A percentile compares a stretch with the other conserved stretches of the same genome.
Conservation (phyloP, 2,797 vertebrate species). For the Phyllotis vaccarum region DNA sequence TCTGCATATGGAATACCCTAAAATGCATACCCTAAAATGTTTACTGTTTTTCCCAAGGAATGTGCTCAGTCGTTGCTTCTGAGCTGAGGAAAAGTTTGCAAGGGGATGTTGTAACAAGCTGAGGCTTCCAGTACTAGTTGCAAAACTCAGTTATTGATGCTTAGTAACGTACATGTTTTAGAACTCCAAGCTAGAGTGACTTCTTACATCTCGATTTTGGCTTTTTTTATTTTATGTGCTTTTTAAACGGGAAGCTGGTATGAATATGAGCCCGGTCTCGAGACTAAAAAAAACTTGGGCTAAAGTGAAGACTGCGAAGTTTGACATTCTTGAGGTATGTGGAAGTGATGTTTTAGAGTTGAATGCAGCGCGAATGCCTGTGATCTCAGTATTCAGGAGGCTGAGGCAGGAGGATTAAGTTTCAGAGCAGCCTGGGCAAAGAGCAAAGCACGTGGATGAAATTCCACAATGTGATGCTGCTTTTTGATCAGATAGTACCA, state of each 20-base stretch:
- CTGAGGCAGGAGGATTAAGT: background rate
- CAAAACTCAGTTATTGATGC: background rate
- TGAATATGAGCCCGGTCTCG: constrained; percentile 98
- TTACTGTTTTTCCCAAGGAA: background rate
- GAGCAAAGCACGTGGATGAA: background rate
- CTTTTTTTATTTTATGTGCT: background rate
- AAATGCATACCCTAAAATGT: background rate
- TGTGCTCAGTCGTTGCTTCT: background rate
- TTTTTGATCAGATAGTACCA: background rate
- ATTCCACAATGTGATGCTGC: background rate
- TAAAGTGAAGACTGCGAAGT: constrained; percentile 97
- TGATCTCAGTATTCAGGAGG: background rate
- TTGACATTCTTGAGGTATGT: constrained; percentile 95
- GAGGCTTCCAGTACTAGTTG: background rate
- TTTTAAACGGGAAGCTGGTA: constrained; percentile 91
- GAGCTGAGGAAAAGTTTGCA: background rate
- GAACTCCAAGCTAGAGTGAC: background rate
- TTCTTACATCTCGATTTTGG: constrained; percentile 37
- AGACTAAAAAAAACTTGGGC: constrained; percentile 98
- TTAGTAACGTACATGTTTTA: background rate
- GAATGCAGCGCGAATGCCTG: background rate
- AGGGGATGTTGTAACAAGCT: background rate
- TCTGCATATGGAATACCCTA: background rate
- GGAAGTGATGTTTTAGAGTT: background rate
- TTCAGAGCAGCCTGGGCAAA: background rate